Base-by-base conservation (phyloP, 2,113 vertebrate species). In the Trematomus loennbergii region DNA sequence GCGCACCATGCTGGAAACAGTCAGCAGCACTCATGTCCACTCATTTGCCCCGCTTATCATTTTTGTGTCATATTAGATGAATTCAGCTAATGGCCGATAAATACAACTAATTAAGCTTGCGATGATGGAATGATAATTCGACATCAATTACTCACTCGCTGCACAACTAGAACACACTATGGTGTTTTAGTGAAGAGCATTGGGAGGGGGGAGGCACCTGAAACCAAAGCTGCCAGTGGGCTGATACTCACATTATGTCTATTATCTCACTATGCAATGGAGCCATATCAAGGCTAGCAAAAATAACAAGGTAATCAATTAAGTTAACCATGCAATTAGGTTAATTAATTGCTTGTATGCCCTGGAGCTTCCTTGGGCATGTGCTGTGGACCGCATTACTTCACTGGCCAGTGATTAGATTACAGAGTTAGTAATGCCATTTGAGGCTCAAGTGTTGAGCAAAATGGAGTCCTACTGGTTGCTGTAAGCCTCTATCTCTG, bases 251-350 rank as follows among this genome's bases (percentile, higher is more conserved):
- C 88, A 86, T 90, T 89, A 78, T 85, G 88, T 89, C 87, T 79
- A 88, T 87, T 87, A 89, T 92, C 89, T 89, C 78, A 62, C 75
- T 66, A 49, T 81, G 86, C 84, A 88, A 88, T 81, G 63, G 75
- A 88, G 79, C 84, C 88, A 86, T 88, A 92, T 90, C 88, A 86
- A 83, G 64, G 83, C 88, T 66, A 77, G 83, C 85, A 88, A 89
- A 48, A 92, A 91, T 93, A 92, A 93, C 89, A 91, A 90, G 91
- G 88, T 91, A 93, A 94, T 94, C 90, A 94, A 92, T 94, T 94
- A 91, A 90, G 88, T 83, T 91, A 93, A 91, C 87, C 88, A 81
- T 79, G 91, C 88, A 91, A 92, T 94, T 94, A 93, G 87, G 79
- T 88, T 92, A 94, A 94, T 94, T 90, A 94, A 94, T 94, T 90